Conservation (phyloP, 2,888 invertebrate species). For the Peribatodes rhomboidaria region DNA sequence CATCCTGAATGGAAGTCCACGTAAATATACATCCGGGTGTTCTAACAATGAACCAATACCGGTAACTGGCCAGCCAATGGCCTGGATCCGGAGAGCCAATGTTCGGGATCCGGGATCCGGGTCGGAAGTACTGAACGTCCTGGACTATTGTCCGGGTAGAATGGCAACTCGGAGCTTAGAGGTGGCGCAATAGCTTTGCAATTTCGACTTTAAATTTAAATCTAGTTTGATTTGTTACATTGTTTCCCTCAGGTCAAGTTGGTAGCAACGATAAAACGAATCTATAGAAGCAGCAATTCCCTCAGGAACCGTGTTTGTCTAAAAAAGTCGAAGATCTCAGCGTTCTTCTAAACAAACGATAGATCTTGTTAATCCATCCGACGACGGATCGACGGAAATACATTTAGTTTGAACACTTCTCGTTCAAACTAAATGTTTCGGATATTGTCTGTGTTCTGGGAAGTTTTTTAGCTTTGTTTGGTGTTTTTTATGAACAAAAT, state of each 20-base stretch:
- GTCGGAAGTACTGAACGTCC: constrained; percentile 28
- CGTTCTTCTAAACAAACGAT: constrained; percentile 8
- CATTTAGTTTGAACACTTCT: too few species aligned
- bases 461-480: constrained; percentile 3
- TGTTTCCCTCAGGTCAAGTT: constrained; percentile 3
- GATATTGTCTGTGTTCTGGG: neutral
- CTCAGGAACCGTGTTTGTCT: neutral
- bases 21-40: neutral
- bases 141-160: constrained; percentile 21
- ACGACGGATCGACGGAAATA: constrained; percentile 7
- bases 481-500: too few species aligned
- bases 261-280: neutral
- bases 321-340: constrained; percentile 14
- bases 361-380: constrained; percentile 14
- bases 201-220: neutral
- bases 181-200: neutral
- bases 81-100: constrained; percentile 9
- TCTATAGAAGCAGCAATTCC: constrained; percentile 1
- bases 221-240: neutral
- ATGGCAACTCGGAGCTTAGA: neutral
- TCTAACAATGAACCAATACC: constrained; percentile 16
- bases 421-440: neutral
- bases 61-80: constrained; percentile 6
- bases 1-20: too few species aligned
- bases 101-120: constrained; percentile 7